Conservation (phyloP, 2,888 invertebrate species). For the Drosophila pseudotalamancana region DNA sequence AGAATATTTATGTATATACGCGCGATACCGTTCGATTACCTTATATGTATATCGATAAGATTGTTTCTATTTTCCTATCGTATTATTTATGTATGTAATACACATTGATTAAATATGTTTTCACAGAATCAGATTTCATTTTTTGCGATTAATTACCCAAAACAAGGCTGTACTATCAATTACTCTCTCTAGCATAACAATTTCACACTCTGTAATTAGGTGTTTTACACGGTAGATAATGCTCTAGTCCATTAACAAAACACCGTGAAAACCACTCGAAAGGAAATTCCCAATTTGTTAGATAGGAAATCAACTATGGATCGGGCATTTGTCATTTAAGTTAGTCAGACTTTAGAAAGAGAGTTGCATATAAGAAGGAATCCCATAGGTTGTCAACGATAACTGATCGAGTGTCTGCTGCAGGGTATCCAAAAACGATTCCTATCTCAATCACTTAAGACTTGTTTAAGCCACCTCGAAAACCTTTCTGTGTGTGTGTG, state of each 20-base stretch:
- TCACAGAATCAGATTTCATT: not conserved
- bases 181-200: not conserved
- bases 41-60: not conserved
- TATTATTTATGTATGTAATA: not conserved
- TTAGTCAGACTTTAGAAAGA: not conserved
- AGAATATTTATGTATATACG: too few relatives aligned
- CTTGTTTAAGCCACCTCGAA: conserved; percentile 53
- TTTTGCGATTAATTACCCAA: not conserved
- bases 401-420: conserved; percentile 5
- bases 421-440: not conserved
- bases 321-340: not conserved
- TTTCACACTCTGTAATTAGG: not conserved
- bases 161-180: not conserved
- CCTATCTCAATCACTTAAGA: conserved; percentile 60
- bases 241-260: not conserved
- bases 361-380: not conserved
- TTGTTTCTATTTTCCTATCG: not conserved
- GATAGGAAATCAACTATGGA: not conserved
- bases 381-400: conserved; percentile 5
- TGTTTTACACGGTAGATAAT: conserved; percentile 20
- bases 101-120: not conserved
- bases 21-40: too few relatives aligned
- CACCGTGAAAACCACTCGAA: conserved; percentile 1
- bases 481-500: too few relatives aligned
- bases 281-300: conserved; percentile 10